These are phyloP conservation scores for Anolis carolinensis DNA, from an alignment of 2,113 vertebrate genomes.

Conservation along the genomic window DNA sequence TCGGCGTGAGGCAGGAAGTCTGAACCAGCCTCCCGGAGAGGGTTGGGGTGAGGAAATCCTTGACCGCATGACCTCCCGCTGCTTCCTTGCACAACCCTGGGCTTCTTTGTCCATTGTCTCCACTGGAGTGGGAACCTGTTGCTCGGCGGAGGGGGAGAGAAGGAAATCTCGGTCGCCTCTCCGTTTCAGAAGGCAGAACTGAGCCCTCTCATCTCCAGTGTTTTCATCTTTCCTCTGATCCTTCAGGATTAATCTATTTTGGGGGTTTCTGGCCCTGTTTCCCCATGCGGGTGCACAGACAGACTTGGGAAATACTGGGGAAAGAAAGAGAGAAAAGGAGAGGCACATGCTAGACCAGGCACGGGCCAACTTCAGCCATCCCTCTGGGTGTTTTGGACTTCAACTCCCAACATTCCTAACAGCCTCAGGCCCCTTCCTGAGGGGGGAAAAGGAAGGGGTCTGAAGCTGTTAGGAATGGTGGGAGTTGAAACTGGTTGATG, in stretches of 20 bases:
- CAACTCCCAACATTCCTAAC: too few relatives aligned
- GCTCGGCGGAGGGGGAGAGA: neutral
- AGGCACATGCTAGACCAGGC: too few relatives aligned
- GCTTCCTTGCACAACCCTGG: neutral
- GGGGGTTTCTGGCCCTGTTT: too few relatives aligned
- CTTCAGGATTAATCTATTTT: neutral
- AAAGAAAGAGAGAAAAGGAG: too few relatives aligned
- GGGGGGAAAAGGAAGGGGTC: too few relatives aligned
- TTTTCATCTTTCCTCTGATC: slow-evolving; percentile 51
- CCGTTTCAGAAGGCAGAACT: slow-evolving; percentile 31
- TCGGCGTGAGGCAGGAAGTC: slow-evolving; percentile 42
- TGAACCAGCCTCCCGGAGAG: slow-evolving; percentile 34
- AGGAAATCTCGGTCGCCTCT: slow-evolving; percentile 30
- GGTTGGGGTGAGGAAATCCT: slow-evolving; percentile 59
- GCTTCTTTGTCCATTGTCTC: slow-evolving; percentile 50
- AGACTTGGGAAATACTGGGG: too few relatives aligned
- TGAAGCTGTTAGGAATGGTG: too few relatives aligned
- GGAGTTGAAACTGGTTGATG: too few relatives aligned
- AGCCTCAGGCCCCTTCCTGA: too few relatives aligned
- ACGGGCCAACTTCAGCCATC: too few relatives aligned
- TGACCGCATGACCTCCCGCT: slow-evolving; percentile 30
- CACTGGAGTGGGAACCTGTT: slow-evolving; percentile 44
- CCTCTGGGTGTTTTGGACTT: too few relatives aligned
- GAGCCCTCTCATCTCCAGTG: slow-evolving; percentile 40
- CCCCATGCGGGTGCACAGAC: too few relatives aligned